Evolutionary conservation across 1,140 invertebrate species (phyloP).

Genomic region (Stenopsyche tienmushanensis): DNA sequence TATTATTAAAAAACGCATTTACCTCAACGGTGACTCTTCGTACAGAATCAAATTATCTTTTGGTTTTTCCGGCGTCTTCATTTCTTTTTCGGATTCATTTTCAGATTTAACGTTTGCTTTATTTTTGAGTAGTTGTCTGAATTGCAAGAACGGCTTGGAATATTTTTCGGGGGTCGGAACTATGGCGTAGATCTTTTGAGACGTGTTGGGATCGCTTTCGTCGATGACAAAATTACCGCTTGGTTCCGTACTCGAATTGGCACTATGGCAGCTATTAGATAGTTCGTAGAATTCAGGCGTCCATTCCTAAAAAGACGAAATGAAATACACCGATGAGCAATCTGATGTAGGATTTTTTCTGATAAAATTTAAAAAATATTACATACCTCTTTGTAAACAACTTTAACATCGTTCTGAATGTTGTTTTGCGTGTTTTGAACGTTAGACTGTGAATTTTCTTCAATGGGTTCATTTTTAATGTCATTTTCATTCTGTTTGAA

Average conservation of each 20-base stretch:
- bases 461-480: no score
- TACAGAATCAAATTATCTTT: no score
- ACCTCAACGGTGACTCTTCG: no score
- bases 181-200: background rate
- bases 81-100: background rate
- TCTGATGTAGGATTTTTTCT: background rate
- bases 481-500: no score
- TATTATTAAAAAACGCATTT: background rate
- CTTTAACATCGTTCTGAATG: background rate
- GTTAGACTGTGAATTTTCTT: no score
- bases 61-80: no score
- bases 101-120: constrained; percentile 42
- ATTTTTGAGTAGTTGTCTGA: constrained; percentile 48
- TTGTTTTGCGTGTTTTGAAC: no score
- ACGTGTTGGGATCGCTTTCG: constrained; percentile 1
- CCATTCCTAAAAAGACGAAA: constrained; percentile 34
- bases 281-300: constrained; percentile 31
- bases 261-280: constrained; percentile 38
- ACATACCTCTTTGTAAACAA: background rate
- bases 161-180: background rate
- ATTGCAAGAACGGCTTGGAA: constrained; percentile 43
- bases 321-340: no score
- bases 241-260: no score
- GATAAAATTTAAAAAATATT: no score
- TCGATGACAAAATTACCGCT: no score